phyloP scores from a whole-genome alignment of 2,113 vertebrate species.

The Ibidorhyncha struthersii region DNA sequence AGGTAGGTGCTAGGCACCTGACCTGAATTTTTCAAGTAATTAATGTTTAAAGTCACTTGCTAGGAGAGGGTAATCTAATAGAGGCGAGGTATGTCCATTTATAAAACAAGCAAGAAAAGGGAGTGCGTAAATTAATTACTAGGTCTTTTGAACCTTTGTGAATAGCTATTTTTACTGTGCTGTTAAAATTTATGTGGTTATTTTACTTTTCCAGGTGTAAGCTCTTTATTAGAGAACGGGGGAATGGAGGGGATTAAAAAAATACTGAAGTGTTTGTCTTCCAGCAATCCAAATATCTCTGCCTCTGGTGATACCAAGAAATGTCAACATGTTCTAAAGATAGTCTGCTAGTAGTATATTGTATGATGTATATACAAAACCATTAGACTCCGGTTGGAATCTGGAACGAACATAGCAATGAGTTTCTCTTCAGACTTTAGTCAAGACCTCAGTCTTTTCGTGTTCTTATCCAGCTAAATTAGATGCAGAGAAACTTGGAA shows the following conservation, averaged over 20 bases:
- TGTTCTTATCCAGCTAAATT: neutral
- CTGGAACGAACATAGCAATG: neutral
- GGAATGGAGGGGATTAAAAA: neutral
- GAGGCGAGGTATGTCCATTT: neutral
- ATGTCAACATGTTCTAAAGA: neutral
- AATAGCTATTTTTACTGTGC: neutral
- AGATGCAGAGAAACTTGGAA: neutral
- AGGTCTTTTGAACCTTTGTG: neutral
- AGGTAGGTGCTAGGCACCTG: neutral
- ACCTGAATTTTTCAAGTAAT: conserved; percentile 6
- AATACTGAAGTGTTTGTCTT: neutral
- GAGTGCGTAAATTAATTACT: neutral
- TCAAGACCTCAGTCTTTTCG: neutral
- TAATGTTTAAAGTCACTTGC: neutral
- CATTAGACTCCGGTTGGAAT: neutral
- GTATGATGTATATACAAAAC: neutral
- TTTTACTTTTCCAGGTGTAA: neutral
- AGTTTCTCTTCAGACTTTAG: neutral
- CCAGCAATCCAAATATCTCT: neutral
- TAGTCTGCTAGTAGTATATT: neutral
- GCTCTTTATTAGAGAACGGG: neutral
- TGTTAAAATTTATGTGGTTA: neutral
- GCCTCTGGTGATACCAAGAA: neutral
- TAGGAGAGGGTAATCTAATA: neutral
- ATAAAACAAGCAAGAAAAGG: neutral